phyloP scores from a whole-genome alignment of 2,888 invertebrate species.

The Latrodectus hesperus region DNA sequence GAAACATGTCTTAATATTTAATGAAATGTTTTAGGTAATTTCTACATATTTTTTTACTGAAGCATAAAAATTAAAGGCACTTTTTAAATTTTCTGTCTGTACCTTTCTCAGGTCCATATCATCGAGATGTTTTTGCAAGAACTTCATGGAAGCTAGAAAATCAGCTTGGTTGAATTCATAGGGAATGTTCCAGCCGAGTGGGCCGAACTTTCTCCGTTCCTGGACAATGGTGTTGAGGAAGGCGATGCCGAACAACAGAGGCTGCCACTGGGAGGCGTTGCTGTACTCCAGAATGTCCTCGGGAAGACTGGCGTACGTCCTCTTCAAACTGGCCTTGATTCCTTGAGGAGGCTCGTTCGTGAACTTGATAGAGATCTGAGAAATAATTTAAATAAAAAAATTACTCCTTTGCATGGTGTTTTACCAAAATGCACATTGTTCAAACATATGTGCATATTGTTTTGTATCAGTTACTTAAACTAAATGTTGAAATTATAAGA shows the following conservation, averaged over 20 bases:
- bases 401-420: too few species aligned
- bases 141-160: constrained; percentile 95
- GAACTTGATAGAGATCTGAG: constrained; percentile 96
- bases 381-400: constrained; percentile 50
- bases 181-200: constrained; percentile 96
- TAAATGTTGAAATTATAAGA: too few species aligned
- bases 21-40: too few species aligned
- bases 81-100: too few species aligned
- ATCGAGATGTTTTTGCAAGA: constrained; percentile 96
- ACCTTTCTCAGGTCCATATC: constrained; percentile 96
- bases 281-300: constrained; percentile 94
- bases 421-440: too few species aligned
- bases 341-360: constrained; percentile 98
- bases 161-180: constrained; percentile 98
- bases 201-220: constrained; percentile 95
- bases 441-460: too few species aligned
- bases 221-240: constrained; percentile 96
- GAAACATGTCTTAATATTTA: too few species aligned
- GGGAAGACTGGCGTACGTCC: constrained; percentile 91
- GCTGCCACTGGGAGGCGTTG: constrained; percentile 93
- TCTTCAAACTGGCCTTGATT: constrained; percentile 92
- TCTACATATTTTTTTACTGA: too few species aligned
- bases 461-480: too few species aligned
- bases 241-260: constrained; percentile 92
- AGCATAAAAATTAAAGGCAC: too few species aligned